These are phyloP conservation scores for Hylaeus anthracinus DNA, from an alignment of 1,140 invertebrate species.

Conservation along the genomic window DNA sequence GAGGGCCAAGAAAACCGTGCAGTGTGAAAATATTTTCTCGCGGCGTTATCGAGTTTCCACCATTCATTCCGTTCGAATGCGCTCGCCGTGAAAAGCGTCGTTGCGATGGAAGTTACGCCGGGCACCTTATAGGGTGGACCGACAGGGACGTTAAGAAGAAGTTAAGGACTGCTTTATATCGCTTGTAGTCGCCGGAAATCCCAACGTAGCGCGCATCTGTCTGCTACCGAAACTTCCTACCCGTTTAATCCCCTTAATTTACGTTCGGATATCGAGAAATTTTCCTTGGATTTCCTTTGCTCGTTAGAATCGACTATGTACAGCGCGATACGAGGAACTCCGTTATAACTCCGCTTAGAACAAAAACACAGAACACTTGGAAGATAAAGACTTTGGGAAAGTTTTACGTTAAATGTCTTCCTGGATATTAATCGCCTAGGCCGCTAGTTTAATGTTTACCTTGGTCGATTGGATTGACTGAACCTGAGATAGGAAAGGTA, in stretches of 20 bases:
- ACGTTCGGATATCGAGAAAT: neutral
- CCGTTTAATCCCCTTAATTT: constrained; percentile 10
- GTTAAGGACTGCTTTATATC: constrained; percentile 20
- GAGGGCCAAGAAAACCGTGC: neutral
- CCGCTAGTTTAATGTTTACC: no score
- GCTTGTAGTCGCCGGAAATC: neutral
- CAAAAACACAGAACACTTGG: no score
- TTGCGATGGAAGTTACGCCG: constrained; percentile 27
- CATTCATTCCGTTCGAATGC: constrained; percentile 38
- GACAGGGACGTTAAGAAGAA: constrained; percentile 23
- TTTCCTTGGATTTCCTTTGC: neutral
- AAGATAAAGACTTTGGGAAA: no score
- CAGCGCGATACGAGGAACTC: no score
- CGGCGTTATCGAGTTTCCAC: constrained; percentile 40
- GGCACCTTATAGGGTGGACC: neutral
- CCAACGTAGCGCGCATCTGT: neutral
- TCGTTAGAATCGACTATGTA: no score
- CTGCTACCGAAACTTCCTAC: constrained; percentile 1
- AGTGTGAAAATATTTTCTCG: constrained; percentile 44
- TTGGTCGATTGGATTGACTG: no score
- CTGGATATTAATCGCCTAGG: no score
- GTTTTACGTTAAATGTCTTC: no score
- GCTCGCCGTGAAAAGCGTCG: constrained; percentile 20
- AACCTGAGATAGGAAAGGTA: no score
- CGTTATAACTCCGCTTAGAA: no score